Evolutionary conservation across 2,797 vertebrate species (phyloP).

Genomic region (Megaceryle alcyon): DNA sequence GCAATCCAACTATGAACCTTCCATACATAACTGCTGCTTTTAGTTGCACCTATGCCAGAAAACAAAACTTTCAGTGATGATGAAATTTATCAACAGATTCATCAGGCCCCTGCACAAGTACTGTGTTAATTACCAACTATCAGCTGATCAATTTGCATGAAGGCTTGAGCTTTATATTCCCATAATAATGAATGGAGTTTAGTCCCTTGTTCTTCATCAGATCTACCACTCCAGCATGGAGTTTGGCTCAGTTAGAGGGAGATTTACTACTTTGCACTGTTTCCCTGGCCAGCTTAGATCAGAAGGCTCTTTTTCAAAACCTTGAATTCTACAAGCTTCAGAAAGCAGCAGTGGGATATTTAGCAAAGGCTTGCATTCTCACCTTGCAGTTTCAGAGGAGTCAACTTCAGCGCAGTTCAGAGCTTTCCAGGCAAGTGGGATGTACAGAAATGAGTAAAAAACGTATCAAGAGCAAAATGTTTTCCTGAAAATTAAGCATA

Average conservation of each 20-base stretch:
- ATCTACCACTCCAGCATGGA: neutral
- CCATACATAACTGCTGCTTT: neutral
- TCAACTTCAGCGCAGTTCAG: neutral
- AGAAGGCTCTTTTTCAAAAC: neutral
- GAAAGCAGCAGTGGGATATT: neutral
- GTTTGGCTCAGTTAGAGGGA: neutral
- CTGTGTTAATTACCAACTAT: neutral
- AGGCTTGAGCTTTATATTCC: neutral
- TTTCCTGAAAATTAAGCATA: neutral
- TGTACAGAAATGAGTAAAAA: neutral
- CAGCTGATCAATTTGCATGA: neutral
- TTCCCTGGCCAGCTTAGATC: neutral
- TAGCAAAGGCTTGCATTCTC: neutral
- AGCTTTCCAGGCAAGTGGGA: neutral
- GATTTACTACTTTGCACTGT: neutral
- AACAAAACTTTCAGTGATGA: neutral
- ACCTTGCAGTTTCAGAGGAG: neutral
- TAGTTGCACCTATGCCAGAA: neutral
- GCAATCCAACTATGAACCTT: neutral
- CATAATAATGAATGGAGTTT: neutral
- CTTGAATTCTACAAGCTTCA: neutral
- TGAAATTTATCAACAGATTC: neutral
- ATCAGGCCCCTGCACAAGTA: neutral
- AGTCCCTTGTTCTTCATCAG: neutral
- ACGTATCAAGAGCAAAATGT: neutral